Evolutionary conservation across 2,888 invertebrate species (phyloP).

Genomic region (Limnephilus auricula): DNA sequence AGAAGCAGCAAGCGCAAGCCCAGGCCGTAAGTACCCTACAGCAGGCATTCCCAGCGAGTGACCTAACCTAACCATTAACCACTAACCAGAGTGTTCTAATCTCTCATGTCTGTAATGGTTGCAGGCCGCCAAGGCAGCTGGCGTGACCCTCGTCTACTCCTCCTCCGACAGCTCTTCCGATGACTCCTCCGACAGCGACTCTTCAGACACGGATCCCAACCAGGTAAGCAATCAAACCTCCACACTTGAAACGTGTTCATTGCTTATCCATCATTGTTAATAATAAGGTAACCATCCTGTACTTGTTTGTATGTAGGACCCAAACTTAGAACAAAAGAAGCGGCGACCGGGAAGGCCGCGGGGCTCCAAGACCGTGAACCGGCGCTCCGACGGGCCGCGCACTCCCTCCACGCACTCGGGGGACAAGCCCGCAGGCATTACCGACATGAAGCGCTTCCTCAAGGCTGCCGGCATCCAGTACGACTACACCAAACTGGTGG

Average conservation of each 20-base stretch:
- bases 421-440: constrained; percentile 73
- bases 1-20: constrained; percentile 66
- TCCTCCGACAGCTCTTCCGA: constrained; percentile 72
- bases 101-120: neutral
- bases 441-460: constrained; percentile 77
- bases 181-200: constrained; percentile 74
- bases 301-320: constrained; percentile 36
- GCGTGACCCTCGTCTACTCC: constrained; percentile 76
- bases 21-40: constrained; percentile 47
- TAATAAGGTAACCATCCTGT: neutral
- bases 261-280: neutral
- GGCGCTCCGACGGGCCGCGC: constrained; percentile 63
- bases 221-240: constrained; percentile 38
- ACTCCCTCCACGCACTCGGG: constrained; percentile 63
- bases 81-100: neutral
- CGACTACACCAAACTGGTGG: constrained; percentile 76
- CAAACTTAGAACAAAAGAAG: constrained; percentile 67
- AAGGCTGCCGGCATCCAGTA: constrained; percentile 76
- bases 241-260: neutral
- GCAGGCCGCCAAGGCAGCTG: constrained; percentile 47
- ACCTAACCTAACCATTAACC: neutral
- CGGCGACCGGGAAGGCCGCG: constrained; percentile 75
- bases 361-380: constrained; percentile 71
- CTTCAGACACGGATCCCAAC: constrained; percentile 69
- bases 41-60: neutral